A percentile compares a stretch with the other conserved stretches of the same genome.
These are phyloP conservation scores for Passer montanus DNA, from an alignment of 2,113 vertebrate species.

Conservation along the genomic window DNA sequence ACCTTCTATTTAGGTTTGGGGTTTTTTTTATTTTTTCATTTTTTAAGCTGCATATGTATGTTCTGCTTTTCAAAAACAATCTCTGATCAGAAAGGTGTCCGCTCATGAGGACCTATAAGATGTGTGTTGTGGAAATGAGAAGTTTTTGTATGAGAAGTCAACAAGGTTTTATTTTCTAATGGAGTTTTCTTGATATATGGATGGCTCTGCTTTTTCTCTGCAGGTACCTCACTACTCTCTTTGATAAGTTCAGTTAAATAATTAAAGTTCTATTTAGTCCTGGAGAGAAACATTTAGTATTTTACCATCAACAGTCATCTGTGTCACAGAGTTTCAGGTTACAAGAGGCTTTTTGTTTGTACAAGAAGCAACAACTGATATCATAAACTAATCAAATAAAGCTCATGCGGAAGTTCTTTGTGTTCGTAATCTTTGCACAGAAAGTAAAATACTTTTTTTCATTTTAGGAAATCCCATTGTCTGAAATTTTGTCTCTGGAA, in stretches of 20 bases:
- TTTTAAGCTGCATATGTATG: neutral
- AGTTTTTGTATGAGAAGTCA: neutral
- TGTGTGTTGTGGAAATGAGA: neutral
- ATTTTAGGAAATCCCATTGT: slow-evolving; percentile 93
- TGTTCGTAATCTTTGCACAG: neutral
- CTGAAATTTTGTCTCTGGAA: slow-evolving; percentile 92
- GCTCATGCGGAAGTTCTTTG: neutral
- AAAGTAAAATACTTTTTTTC: neutral
- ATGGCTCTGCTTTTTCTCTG: neutral
- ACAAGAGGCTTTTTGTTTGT: neutral
- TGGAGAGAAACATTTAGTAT: neutral
- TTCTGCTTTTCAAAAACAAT: neutral
- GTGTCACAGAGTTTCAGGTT: neutral
- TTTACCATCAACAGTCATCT: neutral
- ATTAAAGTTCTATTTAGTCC: neutral
- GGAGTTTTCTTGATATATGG: neutral
- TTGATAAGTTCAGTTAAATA: neutral
- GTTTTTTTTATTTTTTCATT: neutral
- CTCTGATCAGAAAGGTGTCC: neutral
- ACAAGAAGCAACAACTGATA: neutral
- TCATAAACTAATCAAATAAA: neutral
- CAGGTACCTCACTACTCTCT: neutral
- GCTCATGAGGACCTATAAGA: neutral
- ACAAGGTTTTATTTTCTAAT: neutral
- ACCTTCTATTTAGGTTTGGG: neutral